Evolutionary conservation across 2,797 vertebrate genomes (phyloP).

Genomic region (Molossus alvarezi): DNA sequence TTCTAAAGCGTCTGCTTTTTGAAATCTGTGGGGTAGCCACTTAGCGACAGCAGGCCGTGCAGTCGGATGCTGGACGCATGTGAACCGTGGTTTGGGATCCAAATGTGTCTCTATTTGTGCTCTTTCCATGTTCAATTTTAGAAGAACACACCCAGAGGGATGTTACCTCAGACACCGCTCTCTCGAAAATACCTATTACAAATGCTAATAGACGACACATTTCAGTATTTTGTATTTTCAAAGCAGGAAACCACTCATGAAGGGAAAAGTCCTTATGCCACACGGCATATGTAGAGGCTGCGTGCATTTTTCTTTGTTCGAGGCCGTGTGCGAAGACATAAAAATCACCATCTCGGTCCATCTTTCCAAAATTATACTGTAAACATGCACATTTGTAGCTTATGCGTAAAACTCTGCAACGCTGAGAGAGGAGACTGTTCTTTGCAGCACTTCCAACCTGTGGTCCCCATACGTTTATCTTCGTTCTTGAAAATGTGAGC

Average conservation of each 20-base stretch:
- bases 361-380: conserved; percentile 17
- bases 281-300: background rate
- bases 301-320: background rate
- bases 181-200: conserved; percentile 60
- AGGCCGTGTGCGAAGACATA: background rate
- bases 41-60: conserved; percentile 43
- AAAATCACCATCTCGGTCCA: conserved; percentile 60
- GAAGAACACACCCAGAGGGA: conserved; percentile 1
- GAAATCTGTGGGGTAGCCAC: conserved; percentile 6
- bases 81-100: background rate
- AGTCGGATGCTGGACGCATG: background rate
- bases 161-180: background rate
- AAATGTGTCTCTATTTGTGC: background rate
- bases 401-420: background rate
- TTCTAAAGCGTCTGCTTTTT: conserved; percentile 58
- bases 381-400: background rate
- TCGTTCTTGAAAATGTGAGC: conserved; percentile 13
- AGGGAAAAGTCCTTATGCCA: conserved; percentile 28
- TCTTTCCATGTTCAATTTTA: conserved; percentile 50
- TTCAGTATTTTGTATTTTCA: conserved; percentile 60
- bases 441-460: background rate
- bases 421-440: background rate
- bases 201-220: conserved; percentile 40
- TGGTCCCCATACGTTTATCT: background rate
- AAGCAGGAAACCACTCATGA: conserved; percentile 62